These are phyloP conservation scores for Eubucco bourcierii DNA, from an alignment of 2,113 vertebrate genomes.

Conservation along the genomic window DNA sequence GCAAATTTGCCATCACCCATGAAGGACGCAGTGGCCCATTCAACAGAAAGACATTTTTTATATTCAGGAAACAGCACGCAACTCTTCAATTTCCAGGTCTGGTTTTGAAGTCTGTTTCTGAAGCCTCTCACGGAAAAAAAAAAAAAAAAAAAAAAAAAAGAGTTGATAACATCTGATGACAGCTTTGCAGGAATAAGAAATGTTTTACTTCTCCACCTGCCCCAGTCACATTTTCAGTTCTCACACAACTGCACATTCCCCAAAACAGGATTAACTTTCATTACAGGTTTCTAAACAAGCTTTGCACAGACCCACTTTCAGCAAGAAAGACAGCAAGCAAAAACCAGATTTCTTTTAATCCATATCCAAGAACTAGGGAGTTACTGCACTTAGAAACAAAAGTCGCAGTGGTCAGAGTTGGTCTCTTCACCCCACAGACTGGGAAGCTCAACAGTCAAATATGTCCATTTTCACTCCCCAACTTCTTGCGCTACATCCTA, in stretches of 20 bases:
- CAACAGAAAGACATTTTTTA: background rate
- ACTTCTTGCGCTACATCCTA: background rate
- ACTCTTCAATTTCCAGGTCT: background rate
- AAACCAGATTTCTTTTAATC: constrained; percentile 5
- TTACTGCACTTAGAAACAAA: background rate
- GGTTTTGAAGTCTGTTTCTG: background rate
- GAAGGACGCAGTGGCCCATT: background rate
- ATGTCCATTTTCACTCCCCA: background rate
- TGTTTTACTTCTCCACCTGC: background rate
- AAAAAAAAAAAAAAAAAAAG: too few species aligned
- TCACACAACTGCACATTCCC: accelerated
- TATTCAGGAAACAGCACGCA: background rate
- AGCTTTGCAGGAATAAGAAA: background rate
- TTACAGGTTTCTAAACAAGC: background rate
- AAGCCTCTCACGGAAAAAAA: background rate
- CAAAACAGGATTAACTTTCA: background rate
- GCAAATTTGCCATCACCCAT: background rate
- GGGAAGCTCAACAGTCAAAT: background rate
- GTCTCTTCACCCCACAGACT: background rate
- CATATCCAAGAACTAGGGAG: background rate
- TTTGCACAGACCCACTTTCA: background rate
- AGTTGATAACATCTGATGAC: background rate
- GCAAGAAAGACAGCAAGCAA: background rate
- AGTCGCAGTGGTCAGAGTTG: background rate
- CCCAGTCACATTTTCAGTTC: background rate